These are phyloP conservation scores for Diplodus puntazzo DNA, from an alignment of 2,797 vertebrate species.

Conservation along the genomic window DNA sequence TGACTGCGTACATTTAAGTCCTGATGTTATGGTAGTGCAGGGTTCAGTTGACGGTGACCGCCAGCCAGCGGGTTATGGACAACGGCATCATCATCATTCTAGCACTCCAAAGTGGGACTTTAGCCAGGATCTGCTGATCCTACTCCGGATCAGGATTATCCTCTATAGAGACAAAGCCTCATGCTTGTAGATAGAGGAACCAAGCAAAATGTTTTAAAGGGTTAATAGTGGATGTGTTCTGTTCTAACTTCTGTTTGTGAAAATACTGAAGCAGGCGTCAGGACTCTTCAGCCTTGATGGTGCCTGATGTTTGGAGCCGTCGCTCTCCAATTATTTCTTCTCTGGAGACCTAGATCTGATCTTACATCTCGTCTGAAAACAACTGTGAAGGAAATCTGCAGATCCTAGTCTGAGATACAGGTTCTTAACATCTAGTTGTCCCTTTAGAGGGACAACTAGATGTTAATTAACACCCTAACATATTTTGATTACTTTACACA, in stretches of 20 bases:
- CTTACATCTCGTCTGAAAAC: background rate
- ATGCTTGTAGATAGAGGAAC: background rate
- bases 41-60: too few relatives aligned
- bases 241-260: background rate
- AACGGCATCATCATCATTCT: too few relatives aligned
- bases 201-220: background rate
- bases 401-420: background rate
- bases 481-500: constrained; percentile 24
- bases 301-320: background rate
- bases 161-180: background rate
- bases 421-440: background rate
- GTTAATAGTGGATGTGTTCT: background rate
- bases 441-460: background rate
- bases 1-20: background rate
- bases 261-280: background rate
- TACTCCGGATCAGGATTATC: too few relatives aligned
- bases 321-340: constrained; percentile 37
- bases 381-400: constrained; percentile 11
- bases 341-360: background rate
- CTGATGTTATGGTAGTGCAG: too few relatives aligned
- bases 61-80: too few relatives aligned
- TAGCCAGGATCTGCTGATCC: too few relatives aligned
- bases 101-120: too few relatives aligned
- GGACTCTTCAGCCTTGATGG: background rate
- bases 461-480: constrained; percentile 39